phyloP scores from a whole-genome alignment of 2,113 vertebrate genomes.

The Tupaia chinensis region DNA sequence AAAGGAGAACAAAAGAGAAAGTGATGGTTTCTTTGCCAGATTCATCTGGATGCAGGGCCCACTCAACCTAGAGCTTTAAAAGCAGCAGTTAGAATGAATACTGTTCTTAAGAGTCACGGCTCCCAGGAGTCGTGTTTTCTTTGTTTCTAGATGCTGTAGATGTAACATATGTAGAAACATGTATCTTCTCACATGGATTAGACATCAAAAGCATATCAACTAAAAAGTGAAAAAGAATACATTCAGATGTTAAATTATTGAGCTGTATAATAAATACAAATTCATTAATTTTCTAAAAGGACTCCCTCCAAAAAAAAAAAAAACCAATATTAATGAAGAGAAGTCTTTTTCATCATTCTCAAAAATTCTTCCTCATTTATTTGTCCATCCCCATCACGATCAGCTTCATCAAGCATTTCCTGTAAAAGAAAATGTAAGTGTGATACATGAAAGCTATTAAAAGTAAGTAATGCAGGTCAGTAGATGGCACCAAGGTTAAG shows the following conservation, averaged over 20 bases:
- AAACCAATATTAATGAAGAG: constrained; percentile 88
- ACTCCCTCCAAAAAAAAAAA: not conserved
- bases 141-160: not conserved
- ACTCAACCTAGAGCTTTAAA: not conserved
- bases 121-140: not conserved
- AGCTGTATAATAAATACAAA: not conserved
- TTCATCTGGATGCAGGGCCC: not conserved
- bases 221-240: constrained; percentile 9
- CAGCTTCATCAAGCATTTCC: constrained; percentile 99
- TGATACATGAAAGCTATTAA: constrained; percentile 17
- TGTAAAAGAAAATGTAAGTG: constrained; percentile 79
- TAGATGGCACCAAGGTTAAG: no score
- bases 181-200: not conserved
- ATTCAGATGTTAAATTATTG: not conserved
- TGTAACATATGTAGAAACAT: not conserved
- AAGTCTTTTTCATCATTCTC: constrained; percentile 97
- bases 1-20: constrained; percentile 40
- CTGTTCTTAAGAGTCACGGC: no score
- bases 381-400: constrained; percentile 95
- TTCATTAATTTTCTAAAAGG: constrained; percentile 18
- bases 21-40: not conserved
- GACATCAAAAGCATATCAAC: not conserved
- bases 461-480: not conserved
- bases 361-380: constrained; percentile 96
- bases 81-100: not conserved